phyloP scores from a whole-genome alignment of 2,888 invertebrate genomes.

The Hybos culiciformis region DNA sequence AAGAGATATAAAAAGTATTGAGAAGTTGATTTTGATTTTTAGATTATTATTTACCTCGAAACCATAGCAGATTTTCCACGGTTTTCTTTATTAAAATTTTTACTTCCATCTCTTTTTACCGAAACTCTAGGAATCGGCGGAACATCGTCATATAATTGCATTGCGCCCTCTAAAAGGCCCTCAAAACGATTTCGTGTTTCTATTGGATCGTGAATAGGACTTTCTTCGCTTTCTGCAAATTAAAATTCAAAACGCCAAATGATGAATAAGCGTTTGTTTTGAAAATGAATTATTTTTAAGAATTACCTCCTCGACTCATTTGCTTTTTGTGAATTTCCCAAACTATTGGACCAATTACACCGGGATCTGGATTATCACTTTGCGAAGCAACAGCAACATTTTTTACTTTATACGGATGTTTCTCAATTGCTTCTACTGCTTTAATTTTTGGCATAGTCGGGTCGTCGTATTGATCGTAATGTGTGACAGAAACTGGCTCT shows the following conservation, averaged over 20 bases:
- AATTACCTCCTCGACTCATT: slow-evolving; percentile 32
- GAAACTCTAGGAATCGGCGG: slow-evolving; percentile 25
- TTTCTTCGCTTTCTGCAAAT: slow-evolving; percentile 13
- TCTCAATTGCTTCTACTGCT: slow-evolving; percentile 23
- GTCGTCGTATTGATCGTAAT: slow-evolving; percentile 43
- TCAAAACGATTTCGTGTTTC: slow-evolving; percentile 33
- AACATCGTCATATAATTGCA: slow-evolving; percentile 34
- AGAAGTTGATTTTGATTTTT: neutral
- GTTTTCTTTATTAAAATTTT: slow-evolving; percentile 21
- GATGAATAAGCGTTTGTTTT: neutral
- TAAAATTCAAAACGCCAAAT: no score
- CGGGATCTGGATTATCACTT: slow-evolving; percentile 67
- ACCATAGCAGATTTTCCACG: slow-evolving; percentile 34
- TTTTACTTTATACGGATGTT: slow-evolving; percentile 25
- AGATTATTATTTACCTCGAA: slow-evolving; percentile 20
- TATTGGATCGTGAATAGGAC: slow-evolving; percentile 31
- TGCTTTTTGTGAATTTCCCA: slow-evolving; percentile 69
- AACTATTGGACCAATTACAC: slow-evolving; percentile 68
- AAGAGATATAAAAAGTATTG: neutral
- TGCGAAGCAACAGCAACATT: slow-evolving; percentile 42
- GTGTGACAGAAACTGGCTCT: slow-evolving; percentile 63
- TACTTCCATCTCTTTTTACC: slow-evolving; percentile 25
- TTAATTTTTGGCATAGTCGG: slow-evolving; percentile 16
- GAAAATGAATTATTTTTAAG: slow-evolving; percentile 14
- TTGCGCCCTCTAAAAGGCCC: slow-evolving; percentile 34